These are phyloP conservation scores for Vidua chalybeata DNA, from an alignment of 2,113 vertebrate species.

Conservation along the genomic window DNA sequence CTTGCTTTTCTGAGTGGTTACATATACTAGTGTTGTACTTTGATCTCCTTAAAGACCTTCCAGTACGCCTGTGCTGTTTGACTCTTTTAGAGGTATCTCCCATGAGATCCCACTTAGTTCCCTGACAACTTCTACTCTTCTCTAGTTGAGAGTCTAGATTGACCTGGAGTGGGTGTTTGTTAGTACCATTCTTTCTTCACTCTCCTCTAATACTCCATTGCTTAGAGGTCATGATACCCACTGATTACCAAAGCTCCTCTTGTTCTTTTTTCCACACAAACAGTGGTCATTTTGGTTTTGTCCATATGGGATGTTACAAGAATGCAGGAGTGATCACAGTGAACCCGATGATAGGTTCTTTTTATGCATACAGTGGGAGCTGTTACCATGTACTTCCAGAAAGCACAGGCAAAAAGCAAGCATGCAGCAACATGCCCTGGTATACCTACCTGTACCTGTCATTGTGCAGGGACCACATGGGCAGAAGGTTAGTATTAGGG, in stretches of 20 bases:
- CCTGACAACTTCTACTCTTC: neutral
- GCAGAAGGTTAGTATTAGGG: neutral
- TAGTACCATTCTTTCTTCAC: neutral
- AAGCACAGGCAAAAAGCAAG: neutral
- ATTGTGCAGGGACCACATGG: neutral
- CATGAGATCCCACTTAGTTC: neutral
- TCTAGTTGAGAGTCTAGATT: neutral
- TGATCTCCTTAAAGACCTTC: neutral
- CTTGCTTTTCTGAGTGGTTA: neutral
- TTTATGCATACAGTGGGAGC: neutral
- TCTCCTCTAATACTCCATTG: neutral
- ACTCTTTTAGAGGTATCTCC: neutral
- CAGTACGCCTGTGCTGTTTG: neutral
- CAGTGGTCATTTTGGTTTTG: neutral
- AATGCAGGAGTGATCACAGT: neutral
- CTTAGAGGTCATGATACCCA: neutral
- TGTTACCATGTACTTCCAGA: neutral
- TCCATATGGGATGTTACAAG: neutral
- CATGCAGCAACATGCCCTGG: neutral
- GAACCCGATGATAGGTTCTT: neutral
- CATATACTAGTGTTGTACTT: neutral
- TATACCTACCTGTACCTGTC: neutral
- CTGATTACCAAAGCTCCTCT: neutral
- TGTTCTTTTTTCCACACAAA: neutral
- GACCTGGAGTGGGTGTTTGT: neutral